phyloP scores from a whole-genome alignment of 1,140 invertebrate genomes.

The Steinernema feltiae region DNA sequence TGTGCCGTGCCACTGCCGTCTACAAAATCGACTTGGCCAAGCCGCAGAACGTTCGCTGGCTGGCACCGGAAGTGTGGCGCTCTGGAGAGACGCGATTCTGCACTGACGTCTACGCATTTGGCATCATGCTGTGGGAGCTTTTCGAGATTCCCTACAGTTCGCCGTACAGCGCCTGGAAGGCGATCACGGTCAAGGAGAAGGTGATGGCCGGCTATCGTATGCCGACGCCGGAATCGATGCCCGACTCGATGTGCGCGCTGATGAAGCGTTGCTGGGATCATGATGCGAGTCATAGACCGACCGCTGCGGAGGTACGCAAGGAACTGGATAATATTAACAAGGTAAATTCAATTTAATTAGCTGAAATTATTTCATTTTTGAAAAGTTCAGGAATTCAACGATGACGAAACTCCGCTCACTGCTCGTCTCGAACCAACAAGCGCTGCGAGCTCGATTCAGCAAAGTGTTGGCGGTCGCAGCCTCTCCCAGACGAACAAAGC shows the following conservation, averaged over 20 bases:
- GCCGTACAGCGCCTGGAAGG: conserved; percentile 34
- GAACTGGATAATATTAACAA: conserved; percentile 35
- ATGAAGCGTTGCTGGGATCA: conserved; percentile 41
- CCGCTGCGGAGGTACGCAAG: conserved; percentile 31
- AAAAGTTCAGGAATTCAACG: not conserved
- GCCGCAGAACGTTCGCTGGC: conserved; percentile 47
- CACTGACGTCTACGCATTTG: conserved; percentile 31
- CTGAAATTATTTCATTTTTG: not conserved
- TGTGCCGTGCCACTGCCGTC: conserved; percentile 45
- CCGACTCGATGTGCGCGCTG: conserved; percentile 27
- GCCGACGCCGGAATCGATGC: conserved; percentile 37
- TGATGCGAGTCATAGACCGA: conserved; percentile 34
- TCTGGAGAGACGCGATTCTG: conserved; percentile 28
- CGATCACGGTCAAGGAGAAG: conserved; percentile 39
- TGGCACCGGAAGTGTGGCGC: conserved; percentile 37
- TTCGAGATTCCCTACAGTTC: conserved; percentile 27
- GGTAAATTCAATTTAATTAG: not conserved
- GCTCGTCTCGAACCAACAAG: not conserved
- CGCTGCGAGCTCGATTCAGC: not conserved
- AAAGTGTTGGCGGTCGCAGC: not conserved
- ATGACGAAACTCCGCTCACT: not conserved
- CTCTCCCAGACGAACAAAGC: not conserved
- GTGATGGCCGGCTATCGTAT: conserved; percentile 43
- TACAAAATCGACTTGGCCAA: conserved; percentile 50
- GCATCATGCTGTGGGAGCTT: conserved; percentile 29